Evolutionary conservation across 2,888 invertebrate genomes (phyloP), one percentile per base, ranked within the genome.

Genomic region (Drosophila neutralis): DNA sequence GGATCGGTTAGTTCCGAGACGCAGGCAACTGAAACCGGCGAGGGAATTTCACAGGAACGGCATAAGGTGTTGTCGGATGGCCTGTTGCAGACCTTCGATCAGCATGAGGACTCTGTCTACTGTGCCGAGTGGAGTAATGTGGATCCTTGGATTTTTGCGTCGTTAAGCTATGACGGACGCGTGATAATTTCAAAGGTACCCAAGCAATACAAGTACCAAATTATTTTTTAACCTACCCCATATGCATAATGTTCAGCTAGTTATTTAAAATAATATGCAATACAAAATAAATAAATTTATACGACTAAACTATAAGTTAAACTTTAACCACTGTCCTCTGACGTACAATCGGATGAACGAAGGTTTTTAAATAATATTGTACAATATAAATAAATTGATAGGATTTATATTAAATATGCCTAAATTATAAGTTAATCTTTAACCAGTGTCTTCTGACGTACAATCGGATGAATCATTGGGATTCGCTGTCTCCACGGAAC

Each of bases 61-160:
- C 89, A 83, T 35, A 92, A 90, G 40, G 69, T 90, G 31, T 80
- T 92, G 33, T 95, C 96, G 78, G 99, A 99, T 93, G 98, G 98
- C 2, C 95, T 98, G 0, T 94, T 99, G 6, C 97, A 97, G 62
- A 97, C 89, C 10, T 98, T 98, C 91, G 98, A 99, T 92, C 98
- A 98, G 86, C 99, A 99, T 91, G 99, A 99, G 92, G 99, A 99
- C 93, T 98, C 98, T 8, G 99, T 99, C 21, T 99, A 99, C 94
- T 97, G 97, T 90, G 98, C 97, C 0, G 98, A 98, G 93, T 99
- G 99, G 99, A 98, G 98, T 73, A 96, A 97, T 29, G 97, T 98
- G 31, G 99, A 99, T 94, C 98, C 99, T 18, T 99, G 99, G 99
- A 96, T 98, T 68, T 99, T 99, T 94, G 99, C 99, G n/a, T 99